Evolutionary conservation across 2,797 vertebrate species (phyloP).

Genomic region (Mallotus villosus): DNA sequence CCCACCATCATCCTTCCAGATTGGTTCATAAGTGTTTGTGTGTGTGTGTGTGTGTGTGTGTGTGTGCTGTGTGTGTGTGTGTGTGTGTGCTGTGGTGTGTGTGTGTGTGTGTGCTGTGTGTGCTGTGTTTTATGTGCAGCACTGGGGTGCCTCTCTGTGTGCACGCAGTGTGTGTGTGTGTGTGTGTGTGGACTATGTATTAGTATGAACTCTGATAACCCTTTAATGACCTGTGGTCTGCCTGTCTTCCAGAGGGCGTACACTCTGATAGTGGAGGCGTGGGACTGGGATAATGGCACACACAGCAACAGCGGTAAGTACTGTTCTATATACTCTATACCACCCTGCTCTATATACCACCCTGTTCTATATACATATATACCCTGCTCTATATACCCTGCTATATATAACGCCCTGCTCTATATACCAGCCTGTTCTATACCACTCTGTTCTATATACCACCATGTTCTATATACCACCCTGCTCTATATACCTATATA

Average conservation of each 20-base stretch:
- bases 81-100: neutral
- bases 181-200: conserved; percentile 1
- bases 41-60: conserved; percentile 1
- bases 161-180: conserved; percentile 20
- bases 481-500: no score
- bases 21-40: neutral
- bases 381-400: no score
- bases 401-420: no score
- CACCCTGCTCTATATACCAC: no score
- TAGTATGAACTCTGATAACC: conserved; percentile 42
- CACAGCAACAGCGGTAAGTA: conserved; percentile 79
- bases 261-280: conserved; percentile 91
- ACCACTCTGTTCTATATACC: no score
- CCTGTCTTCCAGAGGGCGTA: conserved; percentile 82
- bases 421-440: no score
- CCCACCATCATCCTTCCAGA: conserved; percentile 42
- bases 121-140: conserved; percentile 1
- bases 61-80: no score
- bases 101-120: conserved; percentile 28
- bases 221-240: conserved; percentile 26
- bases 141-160: conserved; percentile 13
- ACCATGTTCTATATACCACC: no score
- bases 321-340: neutral
- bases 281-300: conserved; percentile 92
- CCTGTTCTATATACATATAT: neutral